Evolutionary conservation across 2,113 vertebrate genomes (phyloP).

Genomic region (Salvator merianae): DNA sequence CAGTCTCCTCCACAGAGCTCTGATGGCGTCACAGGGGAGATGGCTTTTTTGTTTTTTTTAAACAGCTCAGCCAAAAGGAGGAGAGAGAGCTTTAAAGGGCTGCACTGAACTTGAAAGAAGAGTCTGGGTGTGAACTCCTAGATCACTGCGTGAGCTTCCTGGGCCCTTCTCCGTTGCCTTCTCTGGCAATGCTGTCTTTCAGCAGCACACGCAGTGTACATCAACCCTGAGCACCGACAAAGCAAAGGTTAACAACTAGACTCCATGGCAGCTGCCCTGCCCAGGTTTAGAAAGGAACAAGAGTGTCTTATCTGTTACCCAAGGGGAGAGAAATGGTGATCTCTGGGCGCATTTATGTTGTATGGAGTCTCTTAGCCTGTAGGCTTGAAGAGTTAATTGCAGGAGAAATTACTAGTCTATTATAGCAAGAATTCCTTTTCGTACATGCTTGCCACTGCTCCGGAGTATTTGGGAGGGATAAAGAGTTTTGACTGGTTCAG

Average conservation of each 20-base stretch:
- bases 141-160: constrained; percentile 17
- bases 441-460: background rate
- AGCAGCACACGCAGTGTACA: background rate
- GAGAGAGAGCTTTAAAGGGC: constrained; percentile 23
- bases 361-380: background rate
- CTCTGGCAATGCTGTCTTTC: background rate
- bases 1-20: background rate
- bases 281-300: background rate
- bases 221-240: background rate
- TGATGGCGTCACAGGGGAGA: background rate
- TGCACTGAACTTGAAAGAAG: constrained; percentile 23
- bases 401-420: background rate
- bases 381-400: background rate
- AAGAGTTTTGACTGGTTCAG: background rate
- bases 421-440: background rate
- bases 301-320: background rate
- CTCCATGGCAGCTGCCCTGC: background rate
- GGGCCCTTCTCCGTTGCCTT: background rate
- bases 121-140: constrained; percentile 16
- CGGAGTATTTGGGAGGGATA: background rate
- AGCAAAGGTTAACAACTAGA: background rate
- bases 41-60: background rate
- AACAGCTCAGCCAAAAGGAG: background rate
- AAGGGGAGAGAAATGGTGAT: background rate
- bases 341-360: background rate